Conservation (phyloP, 2,113 vertebrate genomes). For the Ammodytes dubius region DNA sequence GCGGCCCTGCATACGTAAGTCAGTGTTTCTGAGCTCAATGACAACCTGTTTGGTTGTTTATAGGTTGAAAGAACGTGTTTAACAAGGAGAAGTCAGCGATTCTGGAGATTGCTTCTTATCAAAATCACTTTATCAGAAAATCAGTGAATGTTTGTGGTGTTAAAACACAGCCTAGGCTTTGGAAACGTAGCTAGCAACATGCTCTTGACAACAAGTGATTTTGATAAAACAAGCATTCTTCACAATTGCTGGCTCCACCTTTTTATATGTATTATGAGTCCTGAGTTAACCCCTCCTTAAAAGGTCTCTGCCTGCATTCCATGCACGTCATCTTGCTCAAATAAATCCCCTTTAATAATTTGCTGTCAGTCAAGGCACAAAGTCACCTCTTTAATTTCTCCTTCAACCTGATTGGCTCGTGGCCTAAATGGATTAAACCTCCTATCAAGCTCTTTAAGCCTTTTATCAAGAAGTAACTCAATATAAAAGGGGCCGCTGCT, state of each 20-base stretch:
- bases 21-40: neutral
- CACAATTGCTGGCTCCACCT: too few species aligned
- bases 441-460: slow-evolving; percentile 49
- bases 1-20: slow-evolving; percentile 90
- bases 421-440: slow-evolving; percentile 61
- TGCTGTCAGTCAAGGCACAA: slow-evolving; percentile 38
- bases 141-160: too few species aligned
- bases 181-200: too few species aligned
- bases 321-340: neutral
- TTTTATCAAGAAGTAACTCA: slow-evolving; percentile 57
- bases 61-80: too few species aligned
- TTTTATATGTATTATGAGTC: neutral
- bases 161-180: too few species aligned
- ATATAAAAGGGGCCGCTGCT: slow-evolving; percentile 61
- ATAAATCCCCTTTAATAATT: slow-evolving; percentile 47
- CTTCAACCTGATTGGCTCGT: slow-evolving; percentile 55
- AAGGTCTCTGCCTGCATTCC: neutral
- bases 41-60: rapidly evolving
- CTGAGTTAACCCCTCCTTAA: neutral
- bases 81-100: too few species aligned
- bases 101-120: too few species aligned
- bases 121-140: too few species aligned
- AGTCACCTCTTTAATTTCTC: slow-evolving; percentile 56
- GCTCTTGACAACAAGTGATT: too few species aligned
- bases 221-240: too few species aligned